These are phyloP conservation scores for Nymphalis urticae DNA, from an alignment of 2,888 invertebrate genomes.

Conservation along the genomic window DNA sequence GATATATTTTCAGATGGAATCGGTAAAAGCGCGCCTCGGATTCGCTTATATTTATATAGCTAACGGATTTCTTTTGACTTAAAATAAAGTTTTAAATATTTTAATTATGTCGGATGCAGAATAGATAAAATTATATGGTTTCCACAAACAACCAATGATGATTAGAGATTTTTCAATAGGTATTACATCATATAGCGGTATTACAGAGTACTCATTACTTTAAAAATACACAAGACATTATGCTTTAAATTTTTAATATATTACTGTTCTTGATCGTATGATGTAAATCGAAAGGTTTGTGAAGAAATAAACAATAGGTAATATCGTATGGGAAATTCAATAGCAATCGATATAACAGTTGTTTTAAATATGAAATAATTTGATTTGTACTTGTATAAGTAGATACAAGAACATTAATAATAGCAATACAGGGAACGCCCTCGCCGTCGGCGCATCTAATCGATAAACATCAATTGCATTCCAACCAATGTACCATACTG, in stretches of 20 bases:
- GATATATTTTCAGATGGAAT: slow-evolving; percentile 35
- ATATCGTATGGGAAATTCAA: neutral
- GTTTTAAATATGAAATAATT: slow-evolving; percentile 12
- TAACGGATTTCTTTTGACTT: slow-evolving; percentile 40
- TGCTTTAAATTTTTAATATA: neutral
- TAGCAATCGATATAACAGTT: neutral
- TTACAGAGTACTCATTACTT: neutral
- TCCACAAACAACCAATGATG: slow-evolving; percentile 10
- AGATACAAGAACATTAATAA: slow-evolving; percentile 44
- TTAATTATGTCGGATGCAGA: slow-evolving; percentile 26
- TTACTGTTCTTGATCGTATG: neutral
- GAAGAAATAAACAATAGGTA: neutral
- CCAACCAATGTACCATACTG: slow-evolving; percentile 36
- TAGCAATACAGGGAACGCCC: slow-evolving; percentile 51
- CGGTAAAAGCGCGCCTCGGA: slow-evolving; percentile 32
- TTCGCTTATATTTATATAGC: slow-evolving; percentile 37
- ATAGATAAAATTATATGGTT: slow-evolving; percentile 14
- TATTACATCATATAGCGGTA: neutral
- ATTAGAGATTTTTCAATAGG: neutral
- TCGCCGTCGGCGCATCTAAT: slow-evolving; percentile 64
- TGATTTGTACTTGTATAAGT: slow-evolving; percentile 19
- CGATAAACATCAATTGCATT: slow-evolving; percentile 68
- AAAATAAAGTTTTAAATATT: slow-evolving; percentile 37
- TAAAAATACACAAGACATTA: neutral
- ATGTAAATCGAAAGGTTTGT: neutral